Conservation (phyloP, 1,140 invertebrate species). For the Drosophila novamexicana region DNA sequence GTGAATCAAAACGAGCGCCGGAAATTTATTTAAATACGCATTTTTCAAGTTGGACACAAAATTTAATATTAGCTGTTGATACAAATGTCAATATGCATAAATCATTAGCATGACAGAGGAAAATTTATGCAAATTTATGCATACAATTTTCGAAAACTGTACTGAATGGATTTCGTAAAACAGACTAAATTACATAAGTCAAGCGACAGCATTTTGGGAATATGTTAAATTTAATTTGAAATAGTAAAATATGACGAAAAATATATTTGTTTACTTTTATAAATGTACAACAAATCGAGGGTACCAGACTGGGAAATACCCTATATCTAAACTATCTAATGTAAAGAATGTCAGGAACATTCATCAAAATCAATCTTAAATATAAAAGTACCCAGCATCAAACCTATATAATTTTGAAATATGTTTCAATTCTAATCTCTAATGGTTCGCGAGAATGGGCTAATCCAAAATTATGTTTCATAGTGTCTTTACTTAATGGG, state of each 20-base stretch:
- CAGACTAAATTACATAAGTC: neutral
- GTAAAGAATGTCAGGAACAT: too few species aligned
- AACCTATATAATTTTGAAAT: too few species aligned
- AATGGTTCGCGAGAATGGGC: too few species aligned
- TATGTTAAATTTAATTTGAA: neutral
- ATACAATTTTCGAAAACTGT: slow-evolving; percentile 35
- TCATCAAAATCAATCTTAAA: too few species aligned
- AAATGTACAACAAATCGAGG: neutral
- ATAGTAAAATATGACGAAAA: neutral
- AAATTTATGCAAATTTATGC: slow-evolving; percentile 34
- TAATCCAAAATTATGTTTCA: too few species aligned
- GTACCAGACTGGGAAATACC: neutral
- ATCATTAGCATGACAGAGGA: slow-evolving; percentile 23
- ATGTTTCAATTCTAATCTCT: too few species aligned
- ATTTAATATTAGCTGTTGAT: slow-evolving; percentile 35
- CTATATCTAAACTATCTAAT: neutral
- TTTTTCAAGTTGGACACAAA: slow-evolving; percentile 11
- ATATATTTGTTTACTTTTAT: too few species aligned
- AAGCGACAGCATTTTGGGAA: slow-evolving; percentile 5
- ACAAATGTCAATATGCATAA: slow-evolving; percentile 30
- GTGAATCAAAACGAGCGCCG: neutral
- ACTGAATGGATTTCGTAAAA: slow-evolving; percentile 8
- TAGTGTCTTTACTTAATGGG: too few species aligned
- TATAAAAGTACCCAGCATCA: too few species aligned
- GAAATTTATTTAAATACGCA: slow-evolving; percentile 8